A percentile compares a stretch with the other conserved stretches of the same genome.
Evolutionary conservation across 2,797 vertebrate genomes (phyloP).

Genomic region (Platyrinchus mystaceus): DNA sequence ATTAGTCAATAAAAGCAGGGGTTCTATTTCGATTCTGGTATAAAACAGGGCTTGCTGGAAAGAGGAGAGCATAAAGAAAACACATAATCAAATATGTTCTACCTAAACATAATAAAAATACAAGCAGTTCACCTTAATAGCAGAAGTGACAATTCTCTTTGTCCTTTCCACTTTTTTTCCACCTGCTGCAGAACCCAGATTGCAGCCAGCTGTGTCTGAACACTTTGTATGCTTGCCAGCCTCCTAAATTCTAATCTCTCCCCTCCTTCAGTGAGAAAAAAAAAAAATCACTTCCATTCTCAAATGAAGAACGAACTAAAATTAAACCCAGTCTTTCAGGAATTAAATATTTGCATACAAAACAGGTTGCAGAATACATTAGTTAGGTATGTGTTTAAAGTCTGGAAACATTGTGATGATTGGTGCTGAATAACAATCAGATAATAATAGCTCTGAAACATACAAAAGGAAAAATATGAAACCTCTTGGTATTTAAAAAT

Average conservation of each 20-base stretch:
- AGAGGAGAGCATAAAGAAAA: not conserved
- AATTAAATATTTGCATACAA: not conserved
- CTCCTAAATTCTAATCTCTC: not conserved
- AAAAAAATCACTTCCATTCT: not conserved
- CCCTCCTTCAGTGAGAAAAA: not conserved
- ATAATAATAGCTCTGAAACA: not conserved
- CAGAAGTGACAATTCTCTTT: not conserved
- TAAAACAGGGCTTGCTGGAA: not conserved
- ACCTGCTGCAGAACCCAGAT: fast-evolving
- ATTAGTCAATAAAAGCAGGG: not conserved
- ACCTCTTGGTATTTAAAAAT: not conserved
- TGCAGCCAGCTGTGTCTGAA: not conserved
- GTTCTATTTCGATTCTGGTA: not conserved
- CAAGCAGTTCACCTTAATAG: not conserved
- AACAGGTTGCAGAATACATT: not conserved
- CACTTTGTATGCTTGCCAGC: not conserved
- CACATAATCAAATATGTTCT: not conserved
- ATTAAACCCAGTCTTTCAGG: not conserved
- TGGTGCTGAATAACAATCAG: not conserved
- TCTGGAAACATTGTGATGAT: not conserved
- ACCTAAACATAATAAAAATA: not conserved
- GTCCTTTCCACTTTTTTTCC: not conserved
- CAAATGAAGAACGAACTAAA: not conserved
- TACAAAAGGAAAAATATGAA: not conserved
- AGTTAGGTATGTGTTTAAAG: not conserved